These are phyloP conservation scores for Coracopsis vasa DNA, from an alignment of 2,113 vertebrate genomes.

Conservation along the genomic window DNA sequence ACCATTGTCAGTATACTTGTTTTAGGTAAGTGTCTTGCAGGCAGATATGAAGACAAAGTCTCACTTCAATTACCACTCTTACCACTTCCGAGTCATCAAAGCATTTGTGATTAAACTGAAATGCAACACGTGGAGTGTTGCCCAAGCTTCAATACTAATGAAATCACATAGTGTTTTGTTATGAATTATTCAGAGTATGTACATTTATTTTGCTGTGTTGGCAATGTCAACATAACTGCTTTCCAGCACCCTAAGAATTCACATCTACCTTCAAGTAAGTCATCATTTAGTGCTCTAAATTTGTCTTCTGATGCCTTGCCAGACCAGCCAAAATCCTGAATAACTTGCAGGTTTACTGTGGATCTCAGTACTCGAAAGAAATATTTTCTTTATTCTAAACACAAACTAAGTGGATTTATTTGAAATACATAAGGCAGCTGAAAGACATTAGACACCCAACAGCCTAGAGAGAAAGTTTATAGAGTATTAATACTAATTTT, in stretches of 20 bases:
- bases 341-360: background rate
- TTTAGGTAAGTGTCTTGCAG: background rate
- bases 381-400: background rate
- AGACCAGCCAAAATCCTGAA: background rate
- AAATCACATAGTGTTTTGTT: background rate
- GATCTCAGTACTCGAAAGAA: background rate
- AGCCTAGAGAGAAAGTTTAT: background rate
- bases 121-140: rapidly evolving
- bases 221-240: background rate
- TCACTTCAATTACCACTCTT: background rate
- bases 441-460: background rate
- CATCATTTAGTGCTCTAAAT: background rate
- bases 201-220: background rate
- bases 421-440: background rate
- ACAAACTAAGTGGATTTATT: background rate
- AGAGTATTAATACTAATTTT: background rate
- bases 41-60: background rate
- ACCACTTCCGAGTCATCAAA: rapidly evolving
- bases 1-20: background rate
- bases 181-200: background rate
- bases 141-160: background rate
- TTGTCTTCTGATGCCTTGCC: background rate
- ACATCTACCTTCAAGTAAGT: background rate
- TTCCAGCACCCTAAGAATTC: background rate
- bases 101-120: background rate